These are phyloP conservation scores for Arenaria interpres DNA, from an alignment of 2,113 vertebrate genomes.

Conservation along the genomic window DNA sequence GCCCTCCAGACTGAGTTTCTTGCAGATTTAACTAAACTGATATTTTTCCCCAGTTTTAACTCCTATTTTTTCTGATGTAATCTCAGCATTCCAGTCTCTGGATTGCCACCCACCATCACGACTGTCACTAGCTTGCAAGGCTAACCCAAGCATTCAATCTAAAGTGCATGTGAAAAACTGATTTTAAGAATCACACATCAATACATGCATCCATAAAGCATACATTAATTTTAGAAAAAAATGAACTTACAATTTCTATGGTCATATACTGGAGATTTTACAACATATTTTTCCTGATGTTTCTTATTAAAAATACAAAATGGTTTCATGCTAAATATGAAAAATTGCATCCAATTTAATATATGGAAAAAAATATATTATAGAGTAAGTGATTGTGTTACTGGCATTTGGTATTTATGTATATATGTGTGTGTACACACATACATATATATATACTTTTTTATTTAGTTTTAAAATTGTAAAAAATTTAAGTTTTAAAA, in stretches of 20 bases:
- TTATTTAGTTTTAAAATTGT: not conserved
- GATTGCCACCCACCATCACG: not conserved
- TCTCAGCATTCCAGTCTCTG: not conserved
- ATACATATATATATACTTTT: not conserved
- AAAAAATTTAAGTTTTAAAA: not conserved
- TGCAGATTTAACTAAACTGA: constrained; percentile 44
- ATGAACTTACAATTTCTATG: not conserved
- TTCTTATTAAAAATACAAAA: not conserved
- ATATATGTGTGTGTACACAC: not conserved
- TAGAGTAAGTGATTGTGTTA: not conserved
- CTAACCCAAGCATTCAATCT: not conserved
- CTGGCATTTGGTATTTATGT: not conserved
- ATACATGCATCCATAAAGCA: not conserved
- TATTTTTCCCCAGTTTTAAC: not conserved
- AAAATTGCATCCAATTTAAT: not conserved
- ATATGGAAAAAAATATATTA: not conserved
- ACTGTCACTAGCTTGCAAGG: not conserved
- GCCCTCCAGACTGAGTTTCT: constrained; percentile 25
- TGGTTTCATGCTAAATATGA: not conserved
- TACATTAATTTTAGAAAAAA: not conserved
- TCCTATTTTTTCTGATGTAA: not conserved
- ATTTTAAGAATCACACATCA: not conserved
- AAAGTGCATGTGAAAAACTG: not conserved
- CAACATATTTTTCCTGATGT: not conserved
- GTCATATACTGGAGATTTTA: not conserved